These are phyloP conservation scores for Chiloscyllium punctatum DNA, from an alignment of 2,797 vertebrate genomes.

Conservation along the genomic window DNA sequence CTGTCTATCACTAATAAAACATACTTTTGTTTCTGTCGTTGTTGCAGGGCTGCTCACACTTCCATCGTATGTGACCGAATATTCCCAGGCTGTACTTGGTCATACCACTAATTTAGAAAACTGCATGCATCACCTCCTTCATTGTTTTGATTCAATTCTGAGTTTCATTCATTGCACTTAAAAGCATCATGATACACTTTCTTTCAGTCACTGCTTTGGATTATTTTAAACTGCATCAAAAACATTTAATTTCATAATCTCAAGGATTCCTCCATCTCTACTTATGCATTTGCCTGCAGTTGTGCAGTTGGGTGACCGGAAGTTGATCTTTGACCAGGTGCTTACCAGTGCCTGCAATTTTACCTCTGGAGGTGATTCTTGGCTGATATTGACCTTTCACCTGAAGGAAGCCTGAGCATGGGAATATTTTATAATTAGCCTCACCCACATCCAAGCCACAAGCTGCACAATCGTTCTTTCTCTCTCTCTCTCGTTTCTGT, in stretches of 20 bases:
- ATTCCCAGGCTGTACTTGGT: conserved; percentile 8
- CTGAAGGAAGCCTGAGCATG: not conserved
- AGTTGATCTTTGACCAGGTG: not conserved
- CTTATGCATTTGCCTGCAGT: no score
- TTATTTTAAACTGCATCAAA: not conserved
- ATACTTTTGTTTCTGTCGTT: not conserved
- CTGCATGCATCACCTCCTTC: not conserved
- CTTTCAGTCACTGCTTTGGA: not conserved
- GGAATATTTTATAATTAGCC: not conserved
- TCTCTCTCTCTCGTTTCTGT: not conserved
- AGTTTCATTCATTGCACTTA: no score
- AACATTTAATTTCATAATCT: not conserved
- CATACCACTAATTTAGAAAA: not conserved
- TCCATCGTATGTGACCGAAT: no score
- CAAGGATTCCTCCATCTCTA: not conserved
- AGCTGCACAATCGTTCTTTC: not conserved
- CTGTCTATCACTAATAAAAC: not conserved
- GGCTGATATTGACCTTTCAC: not conserved
- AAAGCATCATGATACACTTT: not conserved
- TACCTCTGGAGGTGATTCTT: not conserved
- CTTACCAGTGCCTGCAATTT: not conserved
- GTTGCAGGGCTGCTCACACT: not conserved
- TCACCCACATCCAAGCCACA: not conserved
- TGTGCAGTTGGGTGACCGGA: not conserved
- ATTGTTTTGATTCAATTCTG: not conserved